Conservation (phyloP, 2,797 vertebrate genomes). For the Todus mexicanus region DNA sequence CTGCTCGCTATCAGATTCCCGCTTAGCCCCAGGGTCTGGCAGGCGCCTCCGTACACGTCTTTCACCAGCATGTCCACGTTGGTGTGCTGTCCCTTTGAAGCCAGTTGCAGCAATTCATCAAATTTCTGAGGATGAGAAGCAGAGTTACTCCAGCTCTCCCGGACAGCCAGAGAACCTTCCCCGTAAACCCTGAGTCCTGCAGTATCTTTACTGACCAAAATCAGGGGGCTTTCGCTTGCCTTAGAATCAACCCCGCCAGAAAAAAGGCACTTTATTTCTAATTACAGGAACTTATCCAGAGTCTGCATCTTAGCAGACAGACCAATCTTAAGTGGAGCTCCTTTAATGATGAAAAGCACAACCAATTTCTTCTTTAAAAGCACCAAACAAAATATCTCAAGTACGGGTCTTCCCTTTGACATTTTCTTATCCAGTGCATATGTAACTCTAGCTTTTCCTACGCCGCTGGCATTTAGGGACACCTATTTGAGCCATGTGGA, state of each 20-base stretch:
- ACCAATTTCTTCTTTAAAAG: background rate
- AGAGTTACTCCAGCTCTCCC: background rate
- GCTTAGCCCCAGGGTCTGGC: conserved; percentile 89
- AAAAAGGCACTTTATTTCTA: background rate
- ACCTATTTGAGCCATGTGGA: background rate
- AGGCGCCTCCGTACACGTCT: conserved; percentile 95
- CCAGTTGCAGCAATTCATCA: conserved; percentile 92
- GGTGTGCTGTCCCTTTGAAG: conserved; percentile 91
- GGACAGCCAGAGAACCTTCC: background rate
- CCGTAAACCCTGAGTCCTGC: background rate
- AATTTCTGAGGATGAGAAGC: conserved; percentile 83
- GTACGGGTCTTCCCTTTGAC: background rate
- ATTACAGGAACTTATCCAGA: background rate
- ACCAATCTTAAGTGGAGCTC: background rate
- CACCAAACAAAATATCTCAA: background rate
- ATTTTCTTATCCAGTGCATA: background rate
- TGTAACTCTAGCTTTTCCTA: background rate
- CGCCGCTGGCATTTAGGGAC: background rate
- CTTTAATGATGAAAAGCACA: background rate
- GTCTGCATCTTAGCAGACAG: background rate
- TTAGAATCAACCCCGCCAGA: background rate
- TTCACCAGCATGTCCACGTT: conserved; percentile 98
- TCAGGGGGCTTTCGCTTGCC: background rate
- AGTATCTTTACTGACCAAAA: background rate
- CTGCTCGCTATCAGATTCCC: conserved; percentile 97